Evolutionary conservation across 2,888 invertebrate species (phyloP).

Genomic region (Diarsia rubi): DNA sequence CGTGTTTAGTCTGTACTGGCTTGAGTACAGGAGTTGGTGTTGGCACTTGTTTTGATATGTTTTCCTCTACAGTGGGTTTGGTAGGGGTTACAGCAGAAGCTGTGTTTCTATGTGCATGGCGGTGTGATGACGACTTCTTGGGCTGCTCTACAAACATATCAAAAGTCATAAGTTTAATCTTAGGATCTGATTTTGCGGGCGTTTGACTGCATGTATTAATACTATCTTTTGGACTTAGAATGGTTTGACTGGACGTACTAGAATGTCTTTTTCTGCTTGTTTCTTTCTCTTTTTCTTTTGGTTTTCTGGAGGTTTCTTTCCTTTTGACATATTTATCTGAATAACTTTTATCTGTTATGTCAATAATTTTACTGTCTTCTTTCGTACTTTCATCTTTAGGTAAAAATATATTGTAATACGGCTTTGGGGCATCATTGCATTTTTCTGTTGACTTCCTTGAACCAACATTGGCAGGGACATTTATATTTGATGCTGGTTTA

Average conservation of each 20-base stretch:
- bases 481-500: slow-evolving; percentile 73
- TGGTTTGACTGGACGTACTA: slow-evolving; percentile 79
- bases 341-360: slow-evolving; percentile 75
- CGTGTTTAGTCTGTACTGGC: slow-evolving; percentile 69
- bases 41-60: slow-evolving; percentile 68
- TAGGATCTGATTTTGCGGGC: slow-evolving; percentile 76
- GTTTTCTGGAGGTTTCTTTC: slow-evolving; percentile 78
- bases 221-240: slow-evolving; percentile 77
- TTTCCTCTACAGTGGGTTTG: slow-evolving; percentile 70
- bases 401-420: slow-evolving; percentile 76
- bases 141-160: slow-evolving; percentile 84
- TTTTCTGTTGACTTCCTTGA: slow-evolving; percentile 74
- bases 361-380: slow-evolving; percentile 73
- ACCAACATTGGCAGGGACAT: slow-evolving; percentile 62
- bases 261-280: slow-evolving; percentile 73
- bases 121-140: slow-evolving; percentile 77
- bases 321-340: slow-evolving; percentile 86
- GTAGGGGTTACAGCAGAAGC: slow-evolving; percentile 65
- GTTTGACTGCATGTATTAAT: slow-evolving; percentile 68
- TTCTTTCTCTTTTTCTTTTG: slow-evolving; percentile 72
- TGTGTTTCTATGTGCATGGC: slow-evolving; percentile 83
- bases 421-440: slow-evolving; percentile 73
- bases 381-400: slow-evolving; percentile 70
- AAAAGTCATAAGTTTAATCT: slow-evolving; percentile 82
- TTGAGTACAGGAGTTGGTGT: slow-evolving; percentile 63